These are phyloP conservation scores for Lepidurus packardi DNA, from an alignment of 1,140 invertebrate species.

Conservation along the genomic window DNA sequence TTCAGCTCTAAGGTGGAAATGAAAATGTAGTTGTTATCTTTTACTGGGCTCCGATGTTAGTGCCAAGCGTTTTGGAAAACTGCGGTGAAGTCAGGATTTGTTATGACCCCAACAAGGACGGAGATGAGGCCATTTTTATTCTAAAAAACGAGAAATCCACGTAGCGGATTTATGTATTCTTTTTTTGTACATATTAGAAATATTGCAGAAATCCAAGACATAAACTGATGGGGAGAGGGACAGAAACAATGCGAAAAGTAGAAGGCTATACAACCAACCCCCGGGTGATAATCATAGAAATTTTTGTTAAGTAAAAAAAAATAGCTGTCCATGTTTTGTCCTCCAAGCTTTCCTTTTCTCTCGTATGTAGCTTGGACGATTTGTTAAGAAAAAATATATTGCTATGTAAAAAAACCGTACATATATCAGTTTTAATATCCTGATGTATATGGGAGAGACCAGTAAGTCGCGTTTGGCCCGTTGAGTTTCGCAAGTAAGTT, in stretches of 20 bases:
- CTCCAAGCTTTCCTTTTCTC: constrained; percentile 5
- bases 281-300: constrained; percentile 19
- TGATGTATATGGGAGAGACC: too few species aligned
- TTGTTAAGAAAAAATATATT: constrained; percentile 22
- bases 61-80: constrained; percentile 5
- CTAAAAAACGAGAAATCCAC: not conserved
- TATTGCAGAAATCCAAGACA: not conserved
- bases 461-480: too few species aligned
- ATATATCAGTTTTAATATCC: too few species aligned
- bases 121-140: not conserved
- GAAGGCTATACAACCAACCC: constrained; percentile 17
- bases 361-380: not conserved
- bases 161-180: not conserved
- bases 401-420: not conserved
- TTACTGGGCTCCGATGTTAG: not conserved
- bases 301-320: constrained; percentile 14
- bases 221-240: constrained; percentile 6
- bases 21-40: not conserved
- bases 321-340: constrained; percentile 21
- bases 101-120: not conserved
- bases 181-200: constrained; percentile 2
- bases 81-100: not conserved
- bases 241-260: constrained; percentile 9
- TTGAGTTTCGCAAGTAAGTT: too few species aligned
- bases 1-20: not conserved